Percentiles rank a stretch among this genome's conserved stretches.
phyloP scores from a whole-genome alignment of 2,797 vertebrate genomes.

The Pantherophis vulpinus region DNA sequence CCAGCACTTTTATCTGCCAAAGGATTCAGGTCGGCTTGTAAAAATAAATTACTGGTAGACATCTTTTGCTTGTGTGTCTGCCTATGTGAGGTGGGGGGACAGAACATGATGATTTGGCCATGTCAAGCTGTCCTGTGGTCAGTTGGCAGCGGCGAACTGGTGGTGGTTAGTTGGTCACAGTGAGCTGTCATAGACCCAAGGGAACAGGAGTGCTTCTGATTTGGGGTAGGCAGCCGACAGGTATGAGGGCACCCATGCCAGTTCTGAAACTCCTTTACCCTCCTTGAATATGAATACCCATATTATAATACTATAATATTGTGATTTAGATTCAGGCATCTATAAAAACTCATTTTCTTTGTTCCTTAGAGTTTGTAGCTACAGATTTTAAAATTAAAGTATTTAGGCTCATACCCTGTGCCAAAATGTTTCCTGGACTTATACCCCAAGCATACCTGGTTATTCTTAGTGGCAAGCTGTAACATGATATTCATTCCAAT shows the following conservation, averaged over 20 bases:
- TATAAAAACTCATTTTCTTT: neutral
- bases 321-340: neutral
- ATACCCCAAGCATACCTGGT: neutral
- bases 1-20: too few species aligned
- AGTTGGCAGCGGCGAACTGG: neutral
- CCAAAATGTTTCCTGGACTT: neutral
- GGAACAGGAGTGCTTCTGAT: neutral
- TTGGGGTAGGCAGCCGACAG: neutral
- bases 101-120: neutral
- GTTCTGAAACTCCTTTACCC: neutral
- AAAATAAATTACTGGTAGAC: too few species aligned
- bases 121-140: neutral
- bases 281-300: neutral
- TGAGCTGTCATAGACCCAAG: neutral
- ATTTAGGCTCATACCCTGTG: neutral
- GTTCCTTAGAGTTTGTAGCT: neutral
- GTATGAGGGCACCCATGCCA: neutral
- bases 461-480: neutral
- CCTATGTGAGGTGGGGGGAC: too few species aligned
- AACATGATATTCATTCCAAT: neutral
- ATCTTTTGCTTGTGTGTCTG: too few species aligned
- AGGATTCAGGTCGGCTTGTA: too few species aligned
- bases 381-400: neutral
- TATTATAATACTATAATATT: neutral
- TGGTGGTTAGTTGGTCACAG: neutral